Conservation (phyloP, 2,113 vertebrate genomes). For the Pseudolaguvia tuberculata region DNA sequence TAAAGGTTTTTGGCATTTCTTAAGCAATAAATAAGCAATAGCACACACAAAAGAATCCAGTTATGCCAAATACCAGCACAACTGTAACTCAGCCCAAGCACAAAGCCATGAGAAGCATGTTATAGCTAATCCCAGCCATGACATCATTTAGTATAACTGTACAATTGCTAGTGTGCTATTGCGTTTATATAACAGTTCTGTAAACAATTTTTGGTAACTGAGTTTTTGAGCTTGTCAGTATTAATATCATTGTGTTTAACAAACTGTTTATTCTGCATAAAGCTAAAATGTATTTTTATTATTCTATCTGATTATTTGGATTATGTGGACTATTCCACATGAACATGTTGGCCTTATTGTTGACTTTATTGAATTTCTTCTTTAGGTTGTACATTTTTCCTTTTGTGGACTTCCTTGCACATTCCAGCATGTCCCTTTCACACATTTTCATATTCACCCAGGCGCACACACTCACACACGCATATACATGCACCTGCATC, state of each 20-base stretch:
- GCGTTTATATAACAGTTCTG: not conserved
- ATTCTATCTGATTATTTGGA: too few species aligned
- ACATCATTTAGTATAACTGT: not conserved
- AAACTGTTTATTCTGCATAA: not conserved
- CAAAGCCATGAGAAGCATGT: too few species aligned
- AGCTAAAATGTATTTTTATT: too few species aligned
- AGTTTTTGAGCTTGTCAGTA: not conserved
- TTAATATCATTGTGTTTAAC: not conserved
- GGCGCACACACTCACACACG: not conserved
- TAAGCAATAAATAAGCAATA: too few species aligned
- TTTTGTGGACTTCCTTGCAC: not conserved
- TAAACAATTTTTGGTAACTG: not conserved
- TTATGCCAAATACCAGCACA: too few species aligned
- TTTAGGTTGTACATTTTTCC: constrained; percentile 24
- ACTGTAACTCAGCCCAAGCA: too few species aligned
- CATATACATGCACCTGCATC: not conserved
- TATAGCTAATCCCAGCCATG: not conserved
- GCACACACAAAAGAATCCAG: too few species aligned
- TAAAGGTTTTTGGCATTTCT: too few species aligned
- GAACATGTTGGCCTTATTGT: not conserved
- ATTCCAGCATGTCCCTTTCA: constrained; percentile 20
- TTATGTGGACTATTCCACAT: not conserved
- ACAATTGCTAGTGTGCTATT: not conserved
- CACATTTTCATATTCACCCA: not conserved
- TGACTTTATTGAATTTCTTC: not conserved